A percentile compares a stretch with the other conserved stretches of the same genome.
phyloP scores from a whole-genome alignment of 2,888 invertebrate genomes.

The Ischnus inquisitorius region DNA sequence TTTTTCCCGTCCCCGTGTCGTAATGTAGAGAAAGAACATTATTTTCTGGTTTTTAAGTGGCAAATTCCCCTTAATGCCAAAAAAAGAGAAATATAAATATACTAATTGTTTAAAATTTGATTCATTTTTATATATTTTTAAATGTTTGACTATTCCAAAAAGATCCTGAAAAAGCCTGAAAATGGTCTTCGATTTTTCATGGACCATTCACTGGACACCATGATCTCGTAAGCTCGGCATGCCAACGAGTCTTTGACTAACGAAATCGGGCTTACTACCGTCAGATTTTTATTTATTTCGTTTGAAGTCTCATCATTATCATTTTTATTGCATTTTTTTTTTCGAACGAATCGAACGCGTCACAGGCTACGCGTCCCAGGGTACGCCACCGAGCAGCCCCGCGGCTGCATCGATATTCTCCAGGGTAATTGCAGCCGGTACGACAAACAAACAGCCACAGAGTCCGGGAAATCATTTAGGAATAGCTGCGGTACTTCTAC shows the following conservation, averaged over 20 bases:
- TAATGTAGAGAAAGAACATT: no score
- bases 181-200: no score
- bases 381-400: constrained; percentile 83
- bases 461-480: constrained; percentile 81
- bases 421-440: constrained; percentile 79
- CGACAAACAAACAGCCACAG: constrained; percentile 77
- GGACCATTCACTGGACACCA: no score
- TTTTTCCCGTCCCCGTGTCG: no score
- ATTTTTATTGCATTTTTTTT: constrained; percentile 1
- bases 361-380: constrained; percentile 81
- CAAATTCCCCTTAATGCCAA: no score
- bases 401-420: constrained; percentile 82
- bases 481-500: constrained; percentile 84
- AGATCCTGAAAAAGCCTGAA: no score
- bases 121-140: no score
- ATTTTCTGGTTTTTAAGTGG: no score
- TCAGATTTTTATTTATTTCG: constrained; percentile 7
- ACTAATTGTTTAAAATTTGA: no score
- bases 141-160: no score
- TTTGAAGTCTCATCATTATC: not conserved
- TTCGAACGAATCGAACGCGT: constrained; percentile 19
- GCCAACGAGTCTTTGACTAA: not conserved
- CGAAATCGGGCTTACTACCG: not conserved
- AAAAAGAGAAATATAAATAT: no score
- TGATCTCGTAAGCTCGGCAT: no score